phyloP scores from a whole-genome alignment of 2,888 invertebrate genomes.

The Pristionchus maxplancki region DNA sequence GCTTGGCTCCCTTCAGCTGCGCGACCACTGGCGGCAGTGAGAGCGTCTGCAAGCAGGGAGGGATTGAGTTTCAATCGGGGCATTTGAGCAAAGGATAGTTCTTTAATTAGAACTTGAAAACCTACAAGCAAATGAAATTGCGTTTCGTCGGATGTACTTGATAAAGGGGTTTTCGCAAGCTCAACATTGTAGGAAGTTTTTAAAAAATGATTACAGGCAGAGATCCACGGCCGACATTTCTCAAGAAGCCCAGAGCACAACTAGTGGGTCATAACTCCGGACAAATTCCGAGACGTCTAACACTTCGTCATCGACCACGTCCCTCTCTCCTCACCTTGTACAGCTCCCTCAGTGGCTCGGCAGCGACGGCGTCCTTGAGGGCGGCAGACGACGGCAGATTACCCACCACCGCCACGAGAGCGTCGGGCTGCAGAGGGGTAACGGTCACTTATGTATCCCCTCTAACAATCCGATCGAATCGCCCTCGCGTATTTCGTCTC shows the following conservation, averaged over 20 bases:
- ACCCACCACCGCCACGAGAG: constrained; percentile 37
- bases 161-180: no score
- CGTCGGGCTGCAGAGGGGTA: neutral
- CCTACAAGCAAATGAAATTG: no score
- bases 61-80: neutral
- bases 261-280: no score
- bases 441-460: no score
- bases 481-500: neutral
- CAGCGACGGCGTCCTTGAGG: constrained; percentile 22
- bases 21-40: neutral
- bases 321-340: constrained; percentile 7
- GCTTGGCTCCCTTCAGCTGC: constrained; percentile 38
- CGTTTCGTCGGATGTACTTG: no score
- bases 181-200: no score
- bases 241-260: no score
- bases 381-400: constrained; percentile 9
- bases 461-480: neutral
- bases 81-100: neutral
- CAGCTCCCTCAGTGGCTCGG: neutral
- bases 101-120: neutral
- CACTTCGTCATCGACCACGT: no score
- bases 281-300: no score
- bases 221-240: no score
- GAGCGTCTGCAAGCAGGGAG: constrained; percentile 14
- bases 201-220: no score